A percentile compares a stretch with the other conserved stretches of the same genome.
Evolutionary conservation across 2,113 vertebrate species (phyloP).

Genomic region (Rhinolophus ferrumequinum): DNA sequence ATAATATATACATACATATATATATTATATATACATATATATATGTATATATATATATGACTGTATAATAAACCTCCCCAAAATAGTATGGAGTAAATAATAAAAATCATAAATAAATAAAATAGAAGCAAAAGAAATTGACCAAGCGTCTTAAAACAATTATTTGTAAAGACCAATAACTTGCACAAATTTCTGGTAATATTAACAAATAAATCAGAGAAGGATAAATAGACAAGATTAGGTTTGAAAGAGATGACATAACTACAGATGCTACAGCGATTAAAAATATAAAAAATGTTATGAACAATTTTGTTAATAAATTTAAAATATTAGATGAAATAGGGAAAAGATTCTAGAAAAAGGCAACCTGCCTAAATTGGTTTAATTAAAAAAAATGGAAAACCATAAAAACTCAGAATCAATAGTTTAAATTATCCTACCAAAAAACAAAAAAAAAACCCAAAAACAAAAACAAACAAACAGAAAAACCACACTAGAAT

Average conservation of each 20-base stretch:
- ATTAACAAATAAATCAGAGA: constrained; percentile 44
- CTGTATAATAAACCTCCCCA: background rate
- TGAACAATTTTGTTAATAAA: constrained; percentile 42
- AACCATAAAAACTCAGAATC: background rate
- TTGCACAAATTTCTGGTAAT: background rate
- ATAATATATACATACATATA: background rate
- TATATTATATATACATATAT: too few species aligned
- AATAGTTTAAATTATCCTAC: background rate
- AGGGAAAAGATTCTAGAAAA: background rate
- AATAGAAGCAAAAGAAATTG: background rate
- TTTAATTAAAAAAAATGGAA: constrained; percentile 15
- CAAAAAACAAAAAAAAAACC: background rate
- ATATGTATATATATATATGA: too few species aligned
- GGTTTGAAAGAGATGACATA: background rate
- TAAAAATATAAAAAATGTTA: background rate
- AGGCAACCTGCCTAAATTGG: background rate
- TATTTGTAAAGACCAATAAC: constrained; percentile 41
- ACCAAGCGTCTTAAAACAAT: background rate
- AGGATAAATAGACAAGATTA: constrained; percentile 20
- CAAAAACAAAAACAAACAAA: background rate
- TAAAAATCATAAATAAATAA: constrained; percentile 35
- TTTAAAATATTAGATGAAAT: constrained; percentile 12
- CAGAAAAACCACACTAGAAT: background rate
- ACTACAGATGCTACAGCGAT: background rate
- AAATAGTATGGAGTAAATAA: constrained; percentile 7